Evolutionary conservation across 2,113 vertebrate species (phyloP).

Genomic region (Sorex araneus): DNA sequence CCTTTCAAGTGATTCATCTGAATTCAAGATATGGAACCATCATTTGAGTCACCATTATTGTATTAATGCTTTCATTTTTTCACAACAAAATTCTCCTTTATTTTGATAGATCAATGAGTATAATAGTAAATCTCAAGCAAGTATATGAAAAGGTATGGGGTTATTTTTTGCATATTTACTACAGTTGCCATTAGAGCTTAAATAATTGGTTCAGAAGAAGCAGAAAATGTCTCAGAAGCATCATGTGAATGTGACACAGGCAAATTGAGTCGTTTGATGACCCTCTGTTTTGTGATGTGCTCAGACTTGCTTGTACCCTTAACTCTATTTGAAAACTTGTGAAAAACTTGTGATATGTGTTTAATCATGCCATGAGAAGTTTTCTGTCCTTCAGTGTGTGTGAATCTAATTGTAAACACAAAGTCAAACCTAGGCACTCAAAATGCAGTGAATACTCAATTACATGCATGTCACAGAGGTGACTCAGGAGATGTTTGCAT

Average conservation of each 20-base stretch:
- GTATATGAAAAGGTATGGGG: conserved; percentile 25
- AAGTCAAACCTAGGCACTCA: not conserved
- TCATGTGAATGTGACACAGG: not conserved
- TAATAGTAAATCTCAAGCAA: conserved; percentile 46
- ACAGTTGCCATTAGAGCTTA: not conserved
- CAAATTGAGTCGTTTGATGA: rapidly evolving
- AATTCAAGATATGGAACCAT: not conserved
- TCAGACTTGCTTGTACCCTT: not conserved
- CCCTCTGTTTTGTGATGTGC: not conserved
- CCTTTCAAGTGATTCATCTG: not conserved
- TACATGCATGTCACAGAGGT: not conserved
- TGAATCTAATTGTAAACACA: not conserved
- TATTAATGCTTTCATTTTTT: conserved; percentile 49
- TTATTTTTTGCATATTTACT: conserved; percentile 39
- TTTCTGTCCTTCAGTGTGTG: not conserved
- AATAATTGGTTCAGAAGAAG: conserved; percentile 21
- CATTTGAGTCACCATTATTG: not conserved
- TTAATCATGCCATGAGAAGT: not conserved
- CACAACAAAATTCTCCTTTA: conserved; percentile 63
- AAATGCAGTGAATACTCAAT: not conserved
- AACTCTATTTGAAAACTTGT: not conserved
- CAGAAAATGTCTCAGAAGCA: not conserved
- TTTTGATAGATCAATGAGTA: conserved; percentile 50
- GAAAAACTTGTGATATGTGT: not conserved
- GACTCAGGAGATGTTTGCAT: not conserved